Evolutionary conservation across 2,888 invertebrate species (phyloP).

Genomic region (Mantis religiosa): DNA sequence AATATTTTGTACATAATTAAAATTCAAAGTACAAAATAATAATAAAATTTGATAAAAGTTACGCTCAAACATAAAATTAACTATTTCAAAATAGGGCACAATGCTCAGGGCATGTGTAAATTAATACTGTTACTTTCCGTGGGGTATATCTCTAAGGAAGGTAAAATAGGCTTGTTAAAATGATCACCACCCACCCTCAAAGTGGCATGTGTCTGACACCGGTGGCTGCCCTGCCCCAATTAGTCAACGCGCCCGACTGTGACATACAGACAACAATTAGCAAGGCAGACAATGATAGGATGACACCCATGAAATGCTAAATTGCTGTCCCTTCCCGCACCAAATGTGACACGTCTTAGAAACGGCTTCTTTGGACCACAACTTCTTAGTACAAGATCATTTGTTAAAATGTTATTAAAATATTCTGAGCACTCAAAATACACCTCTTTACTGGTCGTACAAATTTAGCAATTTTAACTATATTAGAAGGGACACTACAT

Average conservation of each 20-base stretch:
- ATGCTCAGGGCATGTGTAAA: too few species aligned
- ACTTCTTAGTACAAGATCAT: neutral
- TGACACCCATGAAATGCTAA: neutral
- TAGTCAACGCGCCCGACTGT: neutral
- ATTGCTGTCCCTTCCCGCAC: neutral
- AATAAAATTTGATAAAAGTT: too few species aligned
- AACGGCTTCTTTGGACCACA: neutral
- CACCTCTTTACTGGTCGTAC: too few species aligned
- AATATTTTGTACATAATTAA: too few species aligned
- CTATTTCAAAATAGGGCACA: too few species aligned
- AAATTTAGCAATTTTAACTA: too few species aligned
- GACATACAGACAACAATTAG: neutral
- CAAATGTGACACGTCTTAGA: neutral
- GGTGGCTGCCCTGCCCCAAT: conserved; percentile 1
- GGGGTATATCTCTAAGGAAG: too few species aligned
- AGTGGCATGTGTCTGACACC: neutral
- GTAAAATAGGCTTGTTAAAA: neutral
- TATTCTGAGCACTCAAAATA: too few species aligned
- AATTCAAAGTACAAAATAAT: too few species aligned
- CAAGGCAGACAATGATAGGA: neutral
- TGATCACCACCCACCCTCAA: neutral
- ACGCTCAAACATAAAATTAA: too few species aligned
- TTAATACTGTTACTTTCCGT: too few species aligned
- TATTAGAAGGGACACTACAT: too few species aligned
- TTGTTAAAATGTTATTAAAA: neutral